A percentile compares a stretch with the other conserved stretches of the same genome.
Evolutionary conservation across 1,140 invertebrate genomes (phyloP).

Genomic region (Sycobia sp.): DNA sequence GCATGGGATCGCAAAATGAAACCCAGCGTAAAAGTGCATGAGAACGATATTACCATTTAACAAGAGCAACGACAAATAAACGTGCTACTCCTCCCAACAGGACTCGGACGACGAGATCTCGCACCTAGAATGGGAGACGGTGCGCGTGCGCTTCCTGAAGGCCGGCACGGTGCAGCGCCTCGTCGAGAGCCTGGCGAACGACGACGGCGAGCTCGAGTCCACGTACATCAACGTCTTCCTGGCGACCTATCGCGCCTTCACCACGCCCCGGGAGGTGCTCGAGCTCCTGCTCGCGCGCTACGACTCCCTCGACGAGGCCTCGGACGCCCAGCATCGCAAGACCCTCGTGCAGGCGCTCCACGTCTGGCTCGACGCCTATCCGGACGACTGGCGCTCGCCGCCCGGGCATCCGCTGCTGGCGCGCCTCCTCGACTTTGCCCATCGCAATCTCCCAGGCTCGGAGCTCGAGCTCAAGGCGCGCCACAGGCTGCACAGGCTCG

Average conservation of each 20-base stretch:
- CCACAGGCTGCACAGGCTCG: conserved; percentile 68
- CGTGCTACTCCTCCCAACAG: no score
- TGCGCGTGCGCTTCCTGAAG: conserved; percentile 92
- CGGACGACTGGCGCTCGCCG: conserved; percentile 93
- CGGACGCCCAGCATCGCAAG: conserved; percentile 73
- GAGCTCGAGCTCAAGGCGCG: conserved; percentile 80
- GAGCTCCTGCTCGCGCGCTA: conserved; percentile 80
- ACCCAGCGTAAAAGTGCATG: no score
- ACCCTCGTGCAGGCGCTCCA: conserved; percentile 87
- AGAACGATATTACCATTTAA: no score
- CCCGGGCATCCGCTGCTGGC: conserved; percentile 81
- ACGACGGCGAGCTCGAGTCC: conserved; percentile 94
- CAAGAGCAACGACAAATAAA: no score
- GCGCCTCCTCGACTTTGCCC: conserved; percentile 83
- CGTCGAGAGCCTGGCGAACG: conserved; percentile 89
- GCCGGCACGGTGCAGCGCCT: conserved; percentile 92
- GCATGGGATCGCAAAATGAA: no score
- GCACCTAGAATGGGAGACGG: conserved; percentile 99
- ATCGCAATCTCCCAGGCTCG: conserved; percentile 77
- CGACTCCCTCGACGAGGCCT: conserved; percentile 67
- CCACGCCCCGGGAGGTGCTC: conserved; percentile 80
- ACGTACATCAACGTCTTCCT: conserved; percentile 98
- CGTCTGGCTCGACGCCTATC: conserved; percentile 96
- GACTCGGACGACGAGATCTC: conserved; percentile 90
- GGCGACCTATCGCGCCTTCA: conserved; percentile 90